These are phyloP conservation scores for Cheilosia vernalis DNA, from an alignment of 2,888 invertebrate species.

Conservation along the genomic window DNA sequence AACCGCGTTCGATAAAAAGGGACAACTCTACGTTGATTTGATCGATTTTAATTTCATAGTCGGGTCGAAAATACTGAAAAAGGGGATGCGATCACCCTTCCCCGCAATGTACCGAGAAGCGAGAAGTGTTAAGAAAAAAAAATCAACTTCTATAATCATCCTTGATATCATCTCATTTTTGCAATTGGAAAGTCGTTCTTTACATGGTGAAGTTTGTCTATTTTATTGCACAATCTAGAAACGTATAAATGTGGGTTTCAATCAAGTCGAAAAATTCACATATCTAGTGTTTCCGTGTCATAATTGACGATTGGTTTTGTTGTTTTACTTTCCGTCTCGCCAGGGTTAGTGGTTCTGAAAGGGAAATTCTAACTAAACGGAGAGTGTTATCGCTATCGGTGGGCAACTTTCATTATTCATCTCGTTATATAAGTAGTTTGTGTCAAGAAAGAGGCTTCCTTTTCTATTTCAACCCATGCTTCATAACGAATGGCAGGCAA, in stretches of 20 bases:
- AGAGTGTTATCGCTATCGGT: conserved; percentile 19
- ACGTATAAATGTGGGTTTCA: background rate
- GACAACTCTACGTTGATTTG: conserved; percentile 58
- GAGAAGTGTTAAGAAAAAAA: conserved; percentile 30
- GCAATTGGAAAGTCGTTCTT: background rate
- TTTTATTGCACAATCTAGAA: conserved; percentile 28
- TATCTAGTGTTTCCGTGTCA: conserved; percentile 26
- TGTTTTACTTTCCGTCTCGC: background rate
- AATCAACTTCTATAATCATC: conserved; percentile 6
- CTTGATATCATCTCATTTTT: background rate
- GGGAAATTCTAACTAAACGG: conserved; percentile 9
- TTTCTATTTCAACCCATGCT: conserved; percentile 10
- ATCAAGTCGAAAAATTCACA: background rate
- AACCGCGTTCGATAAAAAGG: conserved; percentile 58
- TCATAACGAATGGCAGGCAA: background rate
- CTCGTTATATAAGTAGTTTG: conserved; percentile 69
- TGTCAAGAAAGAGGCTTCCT: conserved; percentile 57
- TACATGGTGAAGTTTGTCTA: background rate
- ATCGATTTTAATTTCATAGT: conserved; percentile 64
- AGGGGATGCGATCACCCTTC: conserved; percentile 71
- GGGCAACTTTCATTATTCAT: conserved; percentile 48
- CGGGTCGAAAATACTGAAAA: conserved; percentile 48
- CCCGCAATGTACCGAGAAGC: conserved; percentile 3
- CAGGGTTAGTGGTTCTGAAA: conserved; percentile 15
- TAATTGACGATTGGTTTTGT: conserved; percentile 20